Percentiles rank a stretch among this genome's conserved stretches.
Conservation (phyloP, 2,888 invertebrate species). For the Rhagonycha fulva region DNA sequence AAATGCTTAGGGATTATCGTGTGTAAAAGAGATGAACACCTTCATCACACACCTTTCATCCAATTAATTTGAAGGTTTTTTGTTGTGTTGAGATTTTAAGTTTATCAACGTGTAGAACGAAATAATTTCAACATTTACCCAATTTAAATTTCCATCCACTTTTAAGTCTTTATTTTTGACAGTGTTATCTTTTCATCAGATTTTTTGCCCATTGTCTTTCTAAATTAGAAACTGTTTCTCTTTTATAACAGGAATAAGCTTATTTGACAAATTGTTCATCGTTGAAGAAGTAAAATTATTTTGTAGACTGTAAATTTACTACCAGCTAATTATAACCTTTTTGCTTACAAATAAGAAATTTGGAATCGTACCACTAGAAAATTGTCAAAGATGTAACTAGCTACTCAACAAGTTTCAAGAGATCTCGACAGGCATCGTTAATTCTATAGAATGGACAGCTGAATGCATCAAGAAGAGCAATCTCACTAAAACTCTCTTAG, state of each 20-base stretch:
- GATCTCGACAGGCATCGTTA: slow-evolving; percentile 2
- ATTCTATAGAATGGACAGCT: slow-evolving; percentile 10
- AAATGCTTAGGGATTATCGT: not conserved
- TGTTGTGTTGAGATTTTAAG: not conserved
- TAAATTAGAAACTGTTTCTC: not conserved
- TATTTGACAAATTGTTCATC: too few relatives aligned
- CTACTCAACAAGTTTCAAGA: not conserved
- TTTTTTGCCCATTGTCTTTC: not conserved
- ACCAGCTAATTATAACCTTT: not conserved
- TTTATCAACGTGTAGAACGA: not conserved
- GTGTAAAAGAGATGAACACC: not conserved
- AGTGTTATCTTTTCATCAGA: not conserved
- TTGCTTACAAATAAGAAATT: not conserved
- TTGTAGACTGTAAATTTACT: not conserved
- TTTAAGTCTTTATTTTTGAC: not conserved
- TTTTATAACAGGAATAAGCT: too few relatives aligned
- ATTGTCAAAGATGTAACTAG: not conserved
- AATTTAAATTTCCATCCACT: not conserved
- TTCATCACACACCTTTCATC: not conserved
- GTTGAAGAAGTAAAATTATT: not conserved
- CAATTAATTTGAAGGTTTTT: not conserved
- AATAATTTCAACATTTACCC: not conserved
- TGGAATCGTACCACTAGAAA: not conserved
- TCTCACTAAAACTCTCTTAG: slow-evolving; percentile 22
- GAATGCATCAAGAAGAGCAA: slow-evolving; percentile 19